Evolutionary conservation across 2,797 vertebrate genomes (phyloP).

Genomic region (Acomys russatus): DNA sequence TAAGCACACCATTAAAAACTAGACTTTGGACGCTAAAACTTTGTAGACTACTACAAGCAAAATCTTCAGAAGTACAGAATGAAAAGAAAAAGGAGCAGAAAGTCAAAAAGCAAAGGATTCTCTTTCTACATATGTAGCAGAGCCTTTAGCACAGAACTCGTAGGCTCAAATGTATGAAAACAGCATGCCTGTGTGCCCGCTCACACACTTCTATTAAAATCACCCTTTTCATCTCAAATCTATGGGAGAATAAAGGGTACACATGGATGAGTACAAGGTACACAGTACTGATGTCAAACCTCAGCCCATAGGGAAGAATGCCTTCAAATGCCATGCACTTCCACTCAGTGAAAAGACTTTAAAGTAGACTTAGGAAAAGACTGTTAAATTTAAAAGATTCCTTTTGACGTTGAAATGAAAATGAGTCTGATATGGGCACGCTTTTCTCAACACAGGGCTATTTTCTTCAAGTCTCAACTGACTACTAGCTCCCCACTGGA

Average conservation of each 20-base stretch:
- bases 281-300: not conserved
- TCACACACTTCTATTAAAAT: not conserved
- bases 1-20: constrained; percentile 79
- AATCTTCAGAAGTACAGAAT: constrained; percentile 9
- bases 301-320: not conserved
- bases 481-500: not conserved
- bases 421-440: not conserved
- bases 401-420: constrained; percentile 37
- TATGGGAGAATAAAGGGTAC: not conserved
- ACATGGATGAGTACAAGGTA: not conserved
- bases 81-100: constrained; percentile 35
- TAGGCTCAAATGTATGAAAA: not conserved
- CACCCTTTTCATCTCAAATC: not conserved
- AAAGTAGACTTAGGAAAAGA: not conserved
- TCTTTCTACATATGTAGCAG: not conserved
- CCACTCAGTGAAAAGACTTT: not conserved
- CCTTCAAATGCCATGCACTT: not conserved
- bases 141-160: not conserved
- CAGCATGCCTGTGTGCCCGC: not conserved
- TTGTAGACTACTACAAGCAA: constrained; percentile 66
- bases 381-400: not conserved
- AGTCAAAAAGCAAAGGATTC: constrained; percentile 23
- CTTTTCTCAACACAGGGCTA: not conserved
- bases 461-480: not conserved
- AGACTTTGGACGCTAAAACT: constrained; percentile 71